phyloP scores from a whole-genome alignment of 2,888 invertebrate species.

The Lepidochrysops patricia region DNA sequence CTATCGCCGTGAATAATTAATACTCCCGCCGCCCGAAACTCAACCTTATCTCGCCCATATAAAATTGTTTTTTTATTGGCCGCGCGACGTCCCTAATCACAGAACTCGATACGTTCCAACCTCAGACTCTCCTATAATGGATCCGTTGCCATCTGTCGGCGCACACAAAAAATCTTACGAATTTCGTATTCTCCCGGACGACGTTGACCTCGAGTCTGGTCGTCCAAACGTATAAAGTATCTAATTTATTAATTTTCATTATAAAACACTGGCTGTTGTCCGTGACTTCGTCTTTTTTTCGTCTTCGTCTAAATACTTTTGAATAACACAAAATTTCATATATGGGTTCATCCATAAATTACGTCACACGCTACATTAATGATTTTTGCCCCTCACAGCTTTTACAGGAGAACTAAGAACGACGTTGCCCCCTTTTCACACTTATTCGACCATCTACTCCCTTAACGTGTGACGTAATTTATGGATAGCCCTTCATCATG shows the following conservation, averaged over 20 bases:
- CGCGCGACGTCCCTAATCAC: constrained; percentile 27
- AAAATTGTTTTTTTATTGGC: constrained; percentile 38
- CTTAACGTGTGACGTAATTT: too few species aligned
- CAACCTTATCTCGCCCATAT: constrained; percentile 36
- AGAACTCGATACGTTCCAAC: constrained; percentile 39
- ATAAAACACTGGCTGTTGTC: too few species aligned
- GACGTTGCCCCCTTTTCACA: too few species aligned
- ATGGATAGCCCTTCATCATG: too few species aligned
- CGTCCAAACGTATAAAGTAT: neutral
- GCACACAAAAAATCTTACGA: constrained; percentile 22
- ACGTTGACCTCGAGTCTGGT: constrained; percentile 12
- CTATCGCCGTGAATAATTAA: constrained; percentile 52
- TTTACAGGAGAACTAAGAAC: too few species aligned
- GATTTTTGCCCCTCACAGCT: too few species aligned
- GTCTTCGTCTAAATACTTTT: too few species aligned
- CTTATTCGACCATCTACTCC: too few species aligned
- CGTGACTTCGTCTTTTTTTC: too few species aligned
- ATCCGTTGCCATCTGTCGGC: constrained; percentile 47
- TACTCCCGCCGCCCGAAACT: constrained; percentile 33
- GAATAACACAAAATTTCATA: too few species aligned
- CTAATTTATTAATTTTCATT: constrained; percentile 7
- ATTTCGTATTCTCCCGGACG: constrained; percentile 13
- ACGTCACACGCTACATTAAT: too few species aligned
- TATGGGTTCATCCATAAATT: too few species aligned
- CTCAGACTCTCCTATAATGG: constrained; percentile 63